phyloP scores from a whole-genome alignment of 2,888 invertebrate species.

The Agrochola lota region DNA sequence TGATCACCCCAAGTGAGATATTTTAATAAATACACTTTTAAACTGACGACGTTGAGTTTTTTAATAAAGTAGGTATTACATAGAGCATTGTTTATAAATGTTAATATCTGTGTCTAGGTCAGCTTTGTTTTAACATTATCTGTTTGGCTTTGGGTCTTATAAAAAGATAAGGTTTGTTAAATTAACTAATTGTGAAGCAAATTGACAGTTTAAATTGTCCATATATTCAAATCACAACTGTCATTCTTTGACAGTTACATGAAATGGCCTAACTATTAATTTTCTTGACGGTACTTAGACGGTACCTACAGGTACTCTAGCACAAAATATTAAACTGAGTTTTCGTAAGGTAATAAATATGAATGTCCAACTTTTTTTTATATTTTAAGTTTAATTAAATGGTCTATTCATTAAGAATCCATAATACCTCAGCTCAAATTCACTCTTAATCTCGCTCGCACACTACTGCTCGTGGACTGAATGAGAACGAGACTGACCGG shows the following conservation, averaged over 20 bases:
- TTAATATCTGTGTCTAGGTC: background rate
- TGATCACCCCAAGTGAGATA: constrained; percentile 17
- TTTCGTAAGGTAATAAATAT: too few relatives aligned
- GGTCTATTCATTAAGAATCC: too few relatives aligned
- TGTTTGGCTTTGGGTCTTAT: background rate
- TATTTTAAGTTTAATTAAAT: too few relatives aligned
- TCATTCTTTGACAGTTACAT: background rate
- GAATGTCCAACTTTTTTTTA: too few relatives aligned
- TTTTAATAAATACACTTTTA: constrained; percentile 2
- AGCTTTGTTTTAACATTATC: background rate
- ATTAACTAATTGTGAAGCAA: background rate
- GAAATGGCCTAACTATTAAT: too few relatives aligned
- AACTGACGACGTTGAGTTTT: background rate
- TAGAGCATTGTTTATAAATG: constrained; percentile 7
- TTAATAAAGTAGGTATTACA: constrained; percentile 20
- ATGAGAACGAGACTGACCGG: too few relatives aligned
- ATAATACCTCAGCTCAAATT: too few relatives aligned
- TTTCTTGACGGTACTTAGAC: too few relatives aligned
- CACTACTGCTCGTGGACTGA: too few relatives aligned
- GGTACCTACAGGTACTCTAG: too few relatives aligned
- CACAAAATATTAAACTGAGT: too few relatives aligned
- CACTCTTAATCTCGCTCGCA: too few relatives aligned
- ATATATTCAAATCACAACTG: background rate
- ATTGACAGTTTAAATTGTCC: background rate
- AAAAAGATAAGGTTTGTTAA: background rate